Percentiles rank a stretch among this genome's conserved stretches.
phyloP scores from a whole-genome alignment of 2,797 vertebrate species.

The Apogon hyalosoma region DNA sequence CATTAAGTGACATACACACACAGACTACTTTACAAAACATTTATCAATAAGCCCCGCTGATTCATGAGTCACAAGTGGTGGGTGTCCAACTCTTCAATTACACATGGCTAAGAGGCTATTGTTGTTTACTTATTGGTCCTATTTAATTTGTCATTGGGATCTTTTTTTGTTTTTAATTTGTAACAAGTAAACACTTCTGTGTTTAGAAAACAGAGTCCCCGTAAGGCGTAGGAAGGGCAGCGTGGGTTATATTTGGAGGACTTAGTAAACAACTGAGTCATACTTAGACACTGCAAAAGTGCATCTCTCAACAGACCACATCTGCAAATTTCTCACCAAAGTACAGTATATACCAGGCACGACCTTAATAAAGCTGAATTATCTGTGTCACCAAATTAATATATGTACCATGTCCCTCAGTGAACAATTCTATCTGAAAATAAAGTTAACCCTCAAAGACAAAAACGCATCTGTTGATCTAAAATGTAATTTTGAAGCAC shows the following conservation, averaged over 20 bases:
- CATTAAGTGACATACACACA: too few relatives aligned
- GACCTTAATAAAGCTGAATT: slow-evolving; percentile 1
- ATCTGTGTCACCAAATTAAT: too few relatives aligned
- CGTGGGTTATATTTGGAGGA: slow-evolving; percentile 50
- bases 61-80: slow-evolving; percentile 11
- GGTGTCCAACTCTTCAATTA: slow-evolving; percentile 17
- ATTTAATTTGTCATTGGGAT: slow-evolving; percentile 12
- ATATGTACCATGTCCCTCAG: too few relatives aligned
- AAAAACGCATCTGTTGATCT: too few relatives aligned
- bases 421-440: too few relatives aligned
- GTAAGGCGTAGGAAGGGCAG: slow-evolving; percentile 39
- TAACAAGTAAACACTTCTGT: slow-evolving; percentile 39
- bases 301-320: slow-evolving; percentile 30
- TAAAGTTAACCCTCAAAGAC: too few relatives aligned
- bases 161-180: slow-evolving; percentile 20
- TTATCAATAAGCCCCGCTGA: slow-evolving; percentile 5
- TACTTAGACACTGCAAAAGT: neutral
- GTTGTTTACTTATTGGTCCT: slow-evolving; percentile 26
- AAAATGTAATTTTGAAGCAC: too few relatives aligned
- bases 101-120: slow-evolving; percentile 2
- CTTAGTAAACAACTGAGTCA: slow-evolving; percentile 67
- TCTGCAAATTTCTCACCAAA: slow-evolving; percentile 13
- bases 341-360: neutral
- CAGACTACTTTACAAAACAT: too few relatives aligned
- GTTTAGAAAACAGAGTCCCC: slow-evolving; percentile 47